Base-by-base conservation (phyloP, 1,140 invertebrate species). In the Bathynomus jamesi region DNA sequence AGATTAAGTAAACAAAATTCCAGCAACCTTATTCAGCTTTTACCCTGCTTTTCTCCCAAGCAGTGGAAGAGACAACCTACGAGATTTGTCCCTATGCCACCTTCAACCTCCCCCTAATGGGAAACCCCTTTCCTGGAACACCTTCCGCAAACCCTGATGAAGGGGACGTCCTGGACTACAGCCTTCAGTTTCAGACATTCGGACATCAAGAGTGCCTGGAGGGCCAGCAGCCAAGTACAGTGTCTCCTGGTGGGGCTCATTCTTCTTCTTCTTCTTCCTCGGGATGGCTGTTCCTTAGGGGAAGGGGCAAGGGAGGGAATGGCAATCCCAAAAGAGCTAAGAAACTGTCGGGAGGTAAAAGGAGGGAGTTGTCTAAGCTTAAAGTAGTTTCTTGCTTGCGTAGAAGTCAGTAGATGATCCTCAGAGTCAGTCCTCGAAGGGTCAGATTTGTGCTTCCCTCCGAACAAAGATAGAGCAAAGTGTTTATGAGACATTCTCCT, bases 51-150 rank as follows among this genome's bases (percentile, higher is more conserved):
- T 67, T 74, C 65, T 71, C 69, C 74, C 66, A 65, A 64, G 69
- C 73, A 76, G 75, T 73, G 82, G 76, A 78, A 70, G 79, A 74
- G 74, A 71, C 88, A 89, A 90, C 83, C 87, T 91, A 91, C 81
- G 90, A 92, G 82, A 91, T 92, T 74, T 91, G 89, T 78, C 90
- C 91, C 0, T 92, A 92, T 82, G 91, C 90, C 10, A 92, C 90
- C 72, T 92, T 92, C 82, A 91, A 89, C 78, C 89, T 91, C 69
- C 86, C 89, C 70, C 70, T 71, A 21, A 53, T 60, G 21, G 69
- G 31, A 66, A 28, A 28, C 29, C 62, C 28, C 4, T 27, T 64
- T 24, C 28, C 62, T 17, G 62, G 62, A 4, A 27, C 62, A 27
- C 25, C 25, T 17, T 21, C 62, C 2, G 86, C 84, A 70, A 82